Evolutionary conservation across 2,797 vertebrate species (phyloP).

Genomic region (Pipistrellus kuhlii): DNA sequence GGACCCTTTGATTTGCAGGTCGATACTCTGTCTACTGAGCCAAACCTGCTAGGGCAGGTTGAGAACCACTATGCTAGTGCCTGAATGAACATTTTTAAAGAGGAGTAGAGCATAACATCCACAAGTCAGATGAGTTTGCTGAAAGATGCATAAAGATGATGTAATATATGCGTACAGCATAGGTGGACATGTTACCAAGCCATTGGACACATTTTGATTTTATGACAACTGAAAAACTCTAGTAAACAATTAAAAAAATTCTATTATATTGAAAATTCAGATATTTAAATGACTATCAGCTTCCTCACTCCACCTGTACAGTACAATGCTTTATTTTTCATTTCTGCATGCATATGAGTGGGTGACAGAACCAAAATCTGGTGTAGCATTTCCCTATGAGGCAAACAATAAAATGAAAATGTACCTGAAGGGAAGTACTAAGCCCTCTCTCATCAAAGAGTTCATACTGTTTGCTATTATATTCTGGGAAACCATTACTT

Average conservation of each 20-base stretch:
- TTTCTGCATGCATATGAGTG: not conserved
- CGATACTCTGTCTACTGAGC: too few species aligned
- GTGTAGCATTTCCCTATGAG: not conserved
- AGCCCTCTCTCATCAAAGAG: not conserved
- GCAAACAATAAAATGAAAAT: not conserved
- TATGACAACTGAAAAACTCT: not conserved
- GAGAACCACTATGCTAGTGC: too few species aligned
- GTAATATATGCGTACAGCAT: rapidly evolving
- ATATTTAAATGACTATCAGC: not conserved
- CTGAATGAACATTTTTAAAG: not conserved
- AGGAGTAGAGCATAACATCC: not conserved
- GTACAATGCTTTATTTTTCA: not conserved
- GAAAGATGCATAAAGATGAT: not conserved
- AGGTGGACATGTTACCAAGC: not conserved
- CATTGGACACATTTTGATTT: not conserved
- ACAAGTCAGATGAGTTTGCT: not conserved
- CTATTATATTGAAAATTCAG: not conserved
- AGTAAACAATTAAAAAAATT: not conserved
- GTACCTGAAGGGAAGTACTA: not conserved
- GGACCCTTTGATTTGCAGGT: too few species aligned
- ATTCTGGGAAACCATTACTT: not conserved
- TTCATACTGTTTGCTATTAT: not conserved
- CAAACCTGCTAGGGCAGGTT: too few species aligned
- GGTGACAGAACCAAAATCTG: not conserved
- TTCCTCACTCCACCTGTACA: not conserved